Conservation (phyloP, 2,888 invertebrate genomes). For the Sinohyriopsis cumingii region DNA sequence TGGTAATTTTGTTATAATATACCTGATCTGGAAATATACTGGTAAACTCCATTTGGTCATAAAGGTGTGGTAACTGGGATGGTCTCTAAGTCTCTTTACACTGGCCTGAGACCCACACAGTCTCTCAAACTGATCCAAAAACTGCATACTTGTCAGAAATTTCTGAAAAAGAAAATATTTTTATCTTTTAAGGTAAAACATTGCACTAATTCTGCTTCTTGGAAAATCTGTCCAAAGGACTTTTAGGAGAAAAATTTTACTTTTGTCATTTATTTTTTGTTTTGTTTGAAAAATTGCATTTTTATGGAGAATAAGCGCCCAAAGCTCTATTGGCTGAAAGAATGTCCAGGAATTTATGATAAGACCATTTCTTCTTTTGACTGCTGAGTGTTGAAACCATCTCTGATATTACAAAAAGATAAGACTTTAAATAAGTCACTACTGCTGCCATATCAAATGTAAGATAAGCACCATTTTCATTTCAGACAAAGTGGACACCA, state of each 20-base stretch:
- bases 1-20: slow-evolving; percentile 8
- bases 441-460: no score
- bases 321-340: no score
- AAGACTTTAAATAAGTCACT: no score
- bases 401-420: no score
- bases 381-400: no score
- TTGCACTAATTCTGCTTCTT: no score
- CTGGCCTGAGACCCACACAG: slow-evolving; percentile 78
- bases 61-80: slow-evolving; percentile 84
- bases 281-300: neutral
- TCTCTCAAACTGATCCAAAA: slow-evolving; percentile 82
- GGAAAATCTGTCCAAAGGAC: neutral
- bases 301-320: no score
- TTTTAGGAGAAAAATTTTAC: neutral
- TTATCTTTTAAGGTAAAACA: no score
- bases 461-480: no score
- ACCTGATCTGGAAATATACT: slow-evolving; percentile 94
- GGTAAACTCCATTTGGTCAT: slow-evolving; percentile 92
- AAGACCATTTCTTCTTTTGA: no score
- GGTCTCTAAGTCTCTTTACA: slow-evolving; percentile 77
- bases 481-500: no score
- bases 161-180: slow-evolving; percentile 72
- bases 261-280: neutral
- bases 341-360: no score
- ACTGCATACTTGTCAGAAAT: slow-evolving; percentile 85